Conservation (phyloP, 1,140 invertebrate species). For the Megalonaias nervosa region DNA sequence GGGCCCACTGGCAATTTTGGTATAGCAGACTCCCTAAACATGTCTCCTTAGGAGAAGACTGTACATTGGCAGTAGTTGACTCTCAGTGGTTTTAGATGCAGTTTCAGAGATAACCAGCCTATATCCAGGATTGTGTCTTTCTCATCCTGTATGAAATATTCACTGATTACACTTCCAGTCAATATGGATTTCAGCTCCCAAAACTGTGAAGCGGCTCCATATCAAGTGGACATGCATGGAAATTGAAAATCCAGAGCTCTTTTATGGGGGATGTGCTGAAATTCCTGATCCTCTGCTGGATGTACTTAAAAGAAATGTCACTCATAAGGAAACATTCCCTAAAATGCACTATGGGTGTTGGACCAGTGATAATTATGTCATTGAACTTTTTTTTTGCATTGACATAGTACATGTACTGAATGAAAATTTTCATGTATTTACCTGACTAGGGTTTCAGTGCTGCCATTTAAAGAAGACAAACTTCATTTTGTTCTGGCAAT, state of each 20-base stretch:
- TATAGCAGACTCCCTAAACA: conserved; percentile 4
- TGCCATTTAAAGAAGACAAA: not conserved
- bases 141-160: conserved; percentile 22
- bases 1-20: not conserved
- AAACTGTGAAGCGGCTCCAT: not conserved
- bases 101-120: conserved; percentile 17
- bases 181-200: conserved; percentile 14
- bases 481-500: conserved; percentile 3
- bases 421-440: not conserved
- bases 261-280: not conserved
- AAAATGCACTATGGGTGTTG: conserved; percentile 11
- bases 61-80: conserved; percentile 16
- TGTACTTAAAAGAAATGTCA: conserved; percentile 14
- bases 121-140: conserved; percentile 15
- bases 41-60: not conserved
- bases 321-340: conserved; percentile 1
- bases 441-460: not conserved
- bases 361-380: not conserved
- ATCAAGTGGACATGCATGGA: conserved; percentile 11
- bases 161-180: too few relatives aligned
- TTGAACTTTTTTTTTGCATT: too few relatives aligned
- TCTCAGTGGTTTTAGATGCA: conserved; percentile 19
- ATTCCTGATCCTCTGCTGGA: conserved; percentile 15
- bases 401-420: too few relatives aligned
- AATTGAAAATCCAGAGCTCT: conserved; percentile 10